Evolutionary conservation across 1,140 invertebrate genomes (phyloP).

Genomic region (Lepidotrigona ventralis): DNA sequence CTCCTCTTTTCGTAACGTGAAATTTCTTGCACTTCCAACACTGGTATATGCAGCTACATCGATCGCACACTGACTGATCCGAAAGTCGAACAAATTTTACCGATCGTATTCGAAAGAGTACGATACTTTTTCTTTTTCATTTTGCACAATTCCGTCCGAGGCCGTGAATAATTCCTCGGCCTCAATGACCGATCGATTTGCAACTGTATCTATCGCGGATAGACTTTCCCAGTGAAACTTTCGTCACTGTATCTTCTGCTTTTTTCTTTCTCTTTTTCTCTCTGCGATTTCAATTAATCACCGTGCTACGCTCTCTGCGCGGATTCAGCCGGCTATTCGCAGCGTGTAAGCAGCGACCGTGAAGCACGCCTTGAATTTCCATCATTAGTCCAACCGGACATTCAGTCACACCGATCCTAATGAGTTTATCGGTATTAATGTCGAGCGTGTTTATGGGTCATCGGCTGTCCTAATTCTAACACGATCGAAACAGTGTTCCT

Average conservation of each 20-base stretch:
- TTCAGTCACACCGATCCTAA: conserved; percentile 39
- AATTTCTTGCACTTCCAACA: not conserved
- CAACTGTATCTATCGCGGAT: not conserved
- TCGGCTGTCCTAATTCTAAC: conserved; percentile 27
- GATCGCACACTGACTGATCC: not conserved
- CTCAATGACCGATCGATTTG: not conserved
- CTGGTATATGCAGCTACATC: not conserved
- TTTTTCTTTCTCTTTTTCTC: not conserved
- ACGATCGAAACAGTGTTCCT: conserved; percentile 5
- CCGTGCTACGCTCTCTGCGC: too few species aligned
- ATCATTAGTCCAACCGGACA: conserved; percentile 37
- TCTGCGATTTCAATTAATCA: conserved; percentile 4
- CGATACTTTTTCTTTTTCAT: not conserved
- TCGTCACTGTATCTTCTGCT: not conserved
- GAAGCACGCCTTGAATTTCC: conserved; percentile 27
- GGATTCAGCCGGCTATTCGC: not conserved
- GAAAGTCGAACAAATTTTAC: not conserved
- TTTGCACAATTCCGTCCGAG: not conserved
- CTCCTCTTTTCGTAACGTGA: not conserved
- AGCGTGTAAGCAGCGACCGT: not conserved
- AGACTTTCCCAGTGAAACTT: not conserved
- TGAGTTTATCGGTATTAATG: conserved; percentile 43
- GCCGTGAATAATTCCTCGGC: too few species aligned
- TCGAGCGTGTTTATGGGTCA: conserved; percentile 32
- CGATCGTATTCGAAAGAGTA: not conserved